A percentile compares a stretch with the other conserved stretches of the same genome.
phyloP scores from a whole-genome alignment of 2,888 invertebrate genomes.

The Vandiemenella viatica region DNA sequence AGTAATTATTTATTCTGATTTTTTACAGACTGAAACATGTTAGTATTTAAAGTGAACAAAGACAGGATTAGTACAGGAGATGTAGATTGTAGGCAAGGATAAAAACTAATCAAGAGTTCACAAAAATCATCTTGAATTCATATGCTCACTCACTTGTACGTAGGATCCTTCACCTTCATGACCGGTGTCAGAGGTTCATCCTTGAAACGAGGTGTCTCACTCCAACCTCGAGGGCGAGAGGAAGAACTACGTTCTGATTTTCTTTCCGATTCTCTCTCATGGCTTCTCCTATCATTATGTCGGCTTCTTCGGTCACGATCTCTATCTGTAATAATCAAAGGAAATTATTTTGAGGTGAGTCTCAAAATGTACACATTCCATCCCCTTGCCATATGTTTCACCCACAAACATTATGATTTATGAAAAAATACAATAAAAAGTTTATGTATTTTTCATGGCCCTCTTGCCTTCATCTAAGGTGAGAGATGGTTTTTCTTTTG shows the following conservation, averaged over 20 bases:
- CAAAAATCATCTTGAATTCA: constrained; percentile 17
- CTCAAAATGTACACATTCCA: too few relatives aligned
- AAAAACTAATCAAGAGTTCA: neutral
- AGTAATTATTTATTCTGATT: too few relatives aligned
- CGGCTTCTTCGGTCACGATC: constrained; percentile 21
- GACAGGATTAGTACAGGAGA: neutral
- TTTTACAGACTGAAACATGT: too few relatives aligned
- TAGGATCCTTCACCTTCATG: constrained; percentile 41
- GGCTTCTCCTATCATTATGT: constrained; percentile 11
- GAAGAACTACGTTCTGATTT: constrained; percentile 14
- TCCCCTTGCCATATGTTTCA: too few relatives aligned
- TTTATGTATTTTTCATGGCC: too few relatives aligned
- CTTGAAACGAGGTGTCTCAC: constrained; percentile 42
- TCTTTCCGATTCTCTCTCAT: constrained; percentile 21
- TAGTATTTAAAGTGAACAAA: too few relatives aligned
- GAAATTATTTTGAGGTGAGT: too few relatives aligned
- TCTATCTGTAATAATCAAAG: constrained; percentile 18
- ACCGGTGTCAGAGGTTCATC: constrained; percentile 81
- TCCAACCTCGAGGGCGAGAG: constrained; percentile 12
- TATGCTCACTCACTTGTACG: constrained; percentile 32
- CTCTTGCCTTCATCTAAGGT: too few relatives aligned
- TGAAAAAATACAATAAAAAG: too few relatives aligned
- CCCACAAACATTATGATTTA: too few relatives aligned
- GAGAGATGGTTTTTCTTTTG: too few relatives aligned
- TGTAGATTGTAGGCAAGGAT: neutral